These are phyloP conservation scores for Drosophila helvetica DNA, from an alignment of 2,888 invertebrate species.

Conservation along the genomic window DNA sequence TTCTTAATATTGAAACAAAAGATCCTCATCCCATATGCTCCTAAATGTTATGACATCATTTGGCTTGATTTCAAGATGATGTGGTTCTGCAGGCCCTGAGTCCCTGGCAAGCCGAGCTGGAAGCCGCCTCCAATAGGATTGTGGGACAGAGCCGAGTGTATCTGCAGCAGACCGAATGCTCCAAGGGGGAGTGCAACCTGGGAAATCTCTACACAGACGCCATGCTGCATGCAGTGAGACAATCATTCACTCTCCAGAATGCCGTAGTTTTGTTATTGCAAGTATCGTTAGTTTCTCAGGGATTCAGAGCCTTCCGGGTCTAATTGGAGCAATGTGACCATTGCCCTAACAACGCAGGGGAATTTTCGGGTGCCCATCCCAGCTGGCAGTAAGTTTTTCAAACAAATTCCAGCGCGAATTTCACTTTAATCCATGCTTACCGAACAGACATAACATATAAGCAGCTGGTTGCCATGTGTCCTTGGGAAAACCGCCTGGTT, in stretches of 20 bases:
- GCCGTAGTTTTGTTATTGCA: neutral
- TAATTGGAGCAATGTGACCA: constrained; percentile 88
- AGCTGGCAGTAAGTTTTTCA: constrained; percentile 85
- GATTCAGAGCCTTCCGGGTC: constrained; percentile 71
- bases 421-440: neutral
- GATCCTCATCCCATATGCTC: neutral
- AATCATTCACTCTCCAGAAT: neutral
- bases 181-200: constrained; percentile 88
- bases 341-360: constrained; percentile 88
- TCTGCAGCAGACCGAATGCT: constrained; percentile 86
- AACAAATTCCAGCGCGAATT: neutral
- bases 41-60: neutral
- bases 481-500: constrained; percentile 91
- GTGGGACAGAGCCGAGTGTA: constrained; percentile 86
- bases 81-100: constrained; percentile 86
- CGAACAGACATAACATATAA: constrained; percentile 88
- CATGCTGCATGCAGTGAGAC: constrained; percentile 87
- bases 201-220: constrained; percentile 90
- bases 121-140: constrained; percentile 84
- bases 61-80: constrained; percentile 84
- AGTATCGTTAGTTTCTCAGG: constrained; percentile 59
- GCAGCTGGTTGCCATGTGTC: constrained; percentile 88
- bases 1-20: neutral
- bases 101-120: constrained; percentile 86
- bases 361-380: constrained; percentile 88